phyloP scores from a whole-genome alignment of 2,113 vertebrate genomes.

The Callospermophilus lateralis region DNA sequence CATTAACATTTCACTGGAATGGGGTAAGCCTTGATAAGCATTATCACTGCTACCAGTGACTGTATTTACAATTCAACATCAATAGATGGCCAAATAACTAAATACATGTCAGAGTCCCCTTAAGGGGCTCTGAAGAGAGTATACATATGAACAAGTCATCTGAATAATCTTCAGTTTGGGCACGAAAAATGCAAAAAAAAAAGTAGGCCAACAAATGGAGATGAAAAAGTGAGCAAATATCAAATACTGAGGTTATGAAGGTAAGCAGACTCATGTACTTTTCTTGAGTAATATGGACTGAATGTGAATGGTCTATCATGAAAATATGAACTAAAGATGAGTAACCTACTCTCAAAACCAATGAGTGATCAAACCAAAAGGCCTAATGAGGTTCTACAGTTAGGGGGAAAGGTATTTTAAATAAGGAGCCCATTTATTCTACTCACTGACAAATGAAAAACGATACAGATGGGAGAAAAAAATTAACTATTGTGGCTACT shows the following conservation, averaged over 20 bases:
- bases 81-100: conserved; percentile 53
- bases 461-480: background rate
- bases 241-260: conserved; percentile 53
- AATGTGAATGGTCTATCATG: conserved; percentile 51
- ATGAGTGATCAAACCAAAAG: conserved; percentile 33
- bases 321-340: conserved; percentile 40
- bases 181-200: conserved; percentile 67
- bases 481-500: background rate
- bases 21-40: conserved; percentile 60
- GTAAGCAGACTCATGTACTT: conserved; percentile 28
- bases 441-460: conserved; percentile 55
- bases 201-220: conserved; percentile 50
- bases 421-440: conserved; percentile 52
- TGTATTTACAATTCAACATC: conserved; percentile 54
- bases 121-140: conserved; percentile 35
- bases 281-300: conserved; percentile 14
- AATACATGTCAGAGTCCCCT: conserved; percentile 34
- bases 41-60: conserved; percentile 70
- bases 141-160: conserved; percentile 23
- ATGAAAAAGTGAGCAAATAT: conserved; percentile 70
- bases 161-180: conserved; percentile 67
- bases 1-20: conserved; percentile 72
- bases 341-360: conserved; percentile 44
- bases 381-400: background rate
- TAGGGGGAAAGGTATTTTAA: conserved; percentile 49